Conservation (phyloP, 1,140 invertebrate species). For the Achroia grisella region DNA sequence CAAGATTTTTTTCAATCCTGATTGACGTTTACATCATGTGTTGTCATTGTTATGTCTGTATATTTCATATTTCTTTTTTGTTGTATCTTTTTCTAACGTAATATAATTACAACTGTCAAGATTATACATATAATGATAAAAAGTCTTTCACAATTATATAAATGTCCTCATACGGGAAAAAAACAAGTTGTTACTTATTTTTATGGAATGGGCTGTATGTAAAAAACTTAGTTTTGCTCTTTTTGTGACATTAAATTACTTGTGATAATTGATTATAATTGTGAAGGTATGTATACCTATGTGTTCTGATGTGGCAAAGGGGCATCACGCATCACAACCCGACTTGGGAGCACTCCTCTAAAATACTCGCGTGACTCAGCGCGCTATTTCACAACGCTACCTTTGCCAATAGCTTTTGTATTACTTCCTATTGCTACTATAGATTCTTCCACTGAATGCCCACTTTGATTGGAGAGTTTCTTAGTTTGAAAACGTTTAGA, state of each 20-base stretch:
- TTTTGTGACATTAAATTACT: too few species aligned
- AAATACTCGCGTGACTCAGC: conserved; percentile 61
- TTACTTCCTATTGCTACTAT: conserved; percentile 54
- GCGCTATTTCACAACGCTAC: conserved; percentile 57
- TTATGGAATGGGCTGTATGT: too few species aligned
- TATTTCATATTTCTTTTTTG: too few species aligned
- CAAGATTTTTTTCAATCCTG: neutral
- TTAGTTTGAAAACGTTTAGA: neutral
- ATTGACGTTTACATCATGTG: conserved; percentile 4
- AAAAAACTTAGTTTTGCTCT: too few species aligned
- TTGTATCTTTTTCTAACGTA: too few species aligned
- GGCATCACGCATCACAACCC: conserved; percentile 12
- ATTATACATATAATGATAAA: too few species aligned
- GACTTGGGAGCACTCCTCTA: conserved; percentile 33
- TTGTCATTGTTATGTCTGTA: neutral
- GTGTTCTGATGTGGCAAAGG: conserved; percentile 1
- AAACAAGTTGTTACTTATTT: too few species aligned
- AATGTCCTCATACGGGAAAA: too few species aligned
- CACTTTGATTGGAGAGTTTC: neutral
- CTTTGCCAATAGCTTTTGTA: conserved; percentile 66
- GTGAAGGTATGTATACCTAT: too few species aligned
- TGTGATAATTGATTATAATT: too few species aligned
- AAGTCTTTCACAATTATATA: too few species aligned
- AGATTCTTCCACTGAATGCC: conserved; percentile 9
- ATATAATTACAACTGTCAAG: too few species aligned